Evolutionary conservation across 2,888 invertebrate species (phyloP).

Genomic region (Drosophila infuscata): DNA sequence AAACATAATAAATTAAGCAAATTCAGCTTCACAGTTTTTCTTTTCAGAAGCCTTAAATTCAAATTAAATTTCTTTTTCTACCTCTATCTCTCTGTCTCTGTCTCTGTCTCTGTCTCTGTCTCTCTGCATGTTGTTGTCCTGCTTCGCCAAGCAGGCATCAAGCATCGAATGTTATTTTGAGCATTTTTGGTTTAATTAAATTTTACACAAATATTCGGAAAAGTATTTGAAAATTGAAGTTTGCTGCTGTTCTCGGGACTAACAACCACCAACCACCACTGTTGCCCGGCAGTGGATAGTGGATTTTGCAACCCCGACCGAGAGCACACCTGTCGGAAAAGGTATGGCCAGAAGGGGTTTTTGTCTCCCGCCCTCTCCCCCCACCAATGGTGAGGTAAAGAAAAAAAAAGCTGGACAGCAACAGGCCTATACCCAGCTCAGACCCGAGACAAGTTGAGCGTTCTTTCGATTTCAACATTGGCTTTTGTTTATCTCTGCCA

Average conservation of each 20-base stretch:
- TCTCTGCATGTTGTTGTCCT: background rate
- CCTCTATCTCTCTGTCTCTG: background rate
- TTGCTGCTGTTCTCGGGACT: slow-evolving; percentile 7
- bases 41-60: slow-evolving; percentile 28
- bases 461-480: slow-evolving; percentile 44
- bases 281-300: background rate
- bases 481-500: slow-evolving; percentile 47
- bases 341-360: slow-evolving; percentile 54
- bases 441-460: slow-evolving; percentile 50
- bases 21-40: background rate
- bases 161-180: slow-evolving; percentile 60
- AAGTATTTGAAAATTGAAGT: slow-evolving; percentile 72
- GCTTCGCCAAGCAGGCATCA: background rate
- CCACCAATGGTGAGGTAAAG: background rate
- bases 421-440: slow-evolving; percentile 21
- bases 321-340: slow-evolving; percentile 63
- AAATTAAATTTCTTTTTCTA: slow-evolving; percentile 24
- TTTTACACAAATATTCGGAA: slow-evolving; percentile 73
- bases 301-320: slow-evolving; percentile 6
- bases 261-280: slow-evolving; percentile 21
- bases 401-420: slow-evolving; percentile 27
- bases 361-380: background rate
- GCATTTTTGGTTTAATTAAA: slow-evolving; percentile 78
- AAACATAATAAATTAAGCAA: background rate
- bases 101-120: background rate